Base-by-base conservation (phyloP, 2,797 vertebrate genomes). In the Xenops minutus region DNA sequence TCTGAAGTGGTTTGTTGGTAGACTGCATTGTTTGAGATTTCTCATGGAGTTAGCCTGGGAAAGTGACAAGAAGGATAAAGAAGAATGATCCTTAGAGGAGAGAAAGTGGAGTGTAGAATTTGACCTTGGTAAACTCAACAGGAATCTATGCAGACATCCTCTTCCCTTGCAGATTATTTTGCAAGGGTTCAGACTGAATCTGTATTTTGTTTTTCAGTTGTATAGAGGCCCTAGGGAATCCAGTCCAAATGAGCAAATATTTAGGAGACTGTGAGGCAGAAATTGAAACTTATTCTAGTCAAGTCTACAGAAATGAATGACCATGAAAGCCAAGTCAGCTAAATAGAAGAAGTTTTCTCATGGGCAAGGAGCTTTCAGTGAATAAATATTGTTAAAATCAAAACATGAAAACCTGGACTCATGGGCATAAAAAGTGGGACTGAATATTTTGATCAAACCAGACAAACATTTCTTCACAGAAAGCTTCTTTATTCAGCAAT, bases 351-450 rank as follows among this genome's bases (percentile, higher is more conserved):
- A 77, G 34, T 36, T 87, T 92, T 91, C 55, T 95, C 5, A 6
- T 37, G 77, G 30, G 22, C n/a, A 64, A 51, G 59, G 19, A 86
- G 39, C 13, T 87, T 93, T 97, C 72, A 76, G 66, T 20, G 22
- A 27, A 56, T 83, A 94, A 93, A 87, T 79, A 89, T 72, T 76
- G 73, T 80, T 90, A 85, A 91, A 95, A 89, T 37, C 48, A 68
- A 85, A 92, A 55, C 27, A 63, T 34, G 69, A 84, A 71, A 78
- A 66, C 19, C 23, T 85, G 41, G 61, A 89, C 36, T 88, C 32
- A 7, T 27, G 12, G 44, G 46, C n/a, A 46, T 87, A 56, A 92
- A 91, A 87, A 73, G 8, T 34, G 76, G 64, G 55, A 63, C 29
- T 58, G 43, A 80, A 39, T 73, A 55, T 87, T 92, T 90, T 91